Base-by-base conservation (phyloP, 2,888 invertebrate species). In the Hoplodrina ambigua region DNA sequence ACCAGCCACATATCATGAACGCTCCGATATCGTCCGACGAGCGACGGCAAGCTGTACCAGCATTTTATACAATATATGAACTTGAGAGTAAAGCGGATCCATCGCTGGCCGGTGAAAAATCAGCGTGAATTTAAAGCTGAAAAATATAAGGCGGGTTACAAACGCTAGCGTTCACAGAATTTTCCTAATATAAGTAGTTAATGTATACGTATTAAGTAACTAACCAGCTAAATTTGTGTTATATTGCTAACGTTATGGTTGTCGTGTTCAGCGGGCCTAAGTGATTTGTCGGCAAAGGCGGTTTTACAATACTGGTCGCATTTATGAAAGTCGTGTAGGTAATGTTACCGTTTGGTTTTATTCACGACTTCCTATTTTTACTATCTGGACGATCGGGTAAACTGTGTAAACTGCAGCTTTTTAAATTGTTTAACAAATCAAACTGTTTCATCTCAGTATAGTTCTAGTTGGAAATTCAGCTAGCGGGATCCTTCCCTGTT, bases 171-270 rank as follows among this genome's bases (percentile, higher is more conserved):
- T 65, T 30, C 25, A 20, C n/a, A 49, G 54, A 55, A 65, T 54
- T 65, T 62, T n/a, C 60, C 55, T 74, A 63, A 74, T 59, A 30
- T 13, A 44, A 58, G 61, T 19, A 65, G 65, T 25, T 61, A 61
- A 50, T 53, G 19, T 61, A 20, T 37, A 63, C 49, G 15, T 69
- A 53, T 69, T 75, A 75, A 69, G 57, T 75, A 11, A 57, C 75
- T 75, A 67, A 79, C 66, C 60, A 64, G 60, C 44, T 61, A 69
- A 80, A 76, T 80, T 80, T 69, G 72, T 66, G 65, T 66, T 72
- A 60, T 69, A 60, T 66, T 66, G 56, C 59, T 37, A 54, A 30
- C 19, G 53, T 71, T 80, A 79, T 55, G 52, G 72, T 54, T 63
- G 44, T 75, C 72, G 80, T 80, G 80, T 44, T 61, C 62, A 63